Evolutionary conservation across 2,113 vertebrate genomes (phyloP).

Genomic region (Paracanthobrama guichenoti): DNA sequence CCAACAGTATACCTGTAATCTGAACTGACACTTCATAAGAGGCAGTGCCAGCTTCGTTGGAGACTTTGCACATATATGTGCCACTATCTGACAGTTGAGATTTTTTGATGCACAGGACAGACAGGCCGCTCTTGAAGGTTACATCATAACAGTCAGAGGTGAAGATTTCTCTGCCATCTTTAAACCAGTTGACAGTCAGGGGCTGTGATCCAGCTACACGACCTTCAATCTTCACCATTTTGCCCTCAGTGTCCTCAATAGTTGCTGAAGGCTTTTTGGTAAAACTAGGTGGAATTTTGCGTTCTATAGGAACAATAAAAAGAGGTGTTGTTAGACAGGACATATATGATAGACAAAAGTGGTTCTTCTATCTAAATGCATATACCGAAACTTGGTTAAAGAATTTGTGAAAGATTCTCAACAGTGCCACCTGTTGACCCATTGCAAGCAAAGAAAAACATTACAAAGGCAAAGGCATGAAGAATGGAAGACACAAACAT

Average conservation of each 20-base stretch:
- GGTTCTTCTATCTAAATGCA: not conserved
- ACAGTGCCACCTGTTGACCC: not conserved
- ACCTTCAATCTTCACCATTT: conserved; percentile 88
- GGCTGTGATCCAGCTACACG: conserved; percentile 92
- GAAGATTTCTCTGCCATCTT: conserved; percentile 82
- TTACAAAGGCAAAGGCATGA: conserved; percentile 27
- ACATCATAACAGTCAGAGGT: conserved; percentile 85
- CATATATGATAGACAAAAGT: not conserved
- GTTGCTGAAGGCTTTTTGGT: conserved; percentile 90
- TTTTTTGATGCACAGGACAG: conserved; percentile 84
- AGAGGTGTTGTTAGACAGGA: conserved; percentile 10
- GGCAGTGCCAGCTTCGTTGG: conserved; percentile 87
- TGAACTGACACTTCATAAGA: conserved; percentile 82
- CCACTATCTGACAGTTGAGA: conserved; percentile 81
- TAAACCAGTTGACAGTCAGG: conserved; percentile 86
- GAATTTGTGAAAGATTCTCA: not conserved
- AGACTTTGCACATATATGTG: conserved; percentile 85
- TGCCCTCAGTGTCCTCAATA: conserved; percentile 90
- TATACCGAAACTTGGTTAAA: not conserved
- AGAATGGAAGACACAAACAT: not conserved
- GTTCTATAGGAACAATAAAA: conserved; percentile 76
- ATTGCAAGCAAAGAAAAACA: conserved; percentile 13
- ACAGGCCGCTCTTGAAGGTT: conserved; percentile 86
- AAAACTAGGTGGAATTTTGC: conserved; percentile 89
- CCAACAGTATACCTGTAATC: conserved; percentile 82